A percentile compares a stretch with the other conserved stretches of the same genome.
Evolutionary conservation across 2,113 vertebrate genomes (phyloP).

Genomic region (Lamprologus speciosus): DNA sequence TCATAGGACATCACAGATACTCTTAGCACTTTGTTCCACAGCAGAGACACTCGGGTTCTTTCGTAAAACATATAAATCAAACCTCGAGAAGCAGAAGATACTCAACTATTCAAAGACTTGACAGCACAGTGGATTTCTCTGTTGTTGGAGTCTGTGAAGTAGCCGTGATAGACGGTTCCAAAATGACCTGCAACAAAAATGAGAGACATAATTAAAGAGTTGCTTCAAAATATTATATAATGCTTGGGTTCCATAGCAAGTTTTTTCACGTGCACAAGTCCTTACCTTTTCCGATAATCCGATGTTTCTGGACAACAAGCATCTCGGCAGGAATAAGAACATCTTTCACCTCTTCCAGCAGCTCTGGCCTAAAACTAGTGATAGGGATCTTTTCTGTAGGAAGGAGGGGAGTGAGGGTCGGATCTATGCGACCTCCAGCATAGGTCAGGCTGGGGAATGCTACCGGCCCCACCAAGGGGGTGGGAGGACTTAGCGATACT

Average conservation of each 20-base stretch:
- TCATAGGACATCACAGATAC: not conserved
- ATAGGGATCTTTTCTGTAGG: constrained; percentile 75
- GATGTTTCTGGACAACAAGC: constrained; percentile 79
- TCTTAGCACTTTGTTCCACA: not conserved
- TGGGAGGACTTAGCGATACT: constrained; percentile 31
- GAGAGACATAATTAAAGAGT: not conserved
- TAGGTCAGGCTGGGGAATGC: constrained; percentile 43
- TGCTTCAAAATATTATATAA: not conserved
- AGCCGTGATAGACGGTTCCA: constrained; percentile 91
- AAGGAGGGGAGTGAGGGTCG: constrained; percentile 75
- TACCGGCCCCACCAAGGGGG: not conserved
- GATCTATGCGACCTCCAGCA: constrained; percentile 45
- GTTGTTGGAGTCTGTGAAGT: constrained; percentile 75
- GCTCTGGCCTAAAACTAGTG: constrained; percentile 73
- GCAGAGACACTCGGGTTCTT: not conserved
- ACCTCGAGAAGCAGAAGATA: not conserved
- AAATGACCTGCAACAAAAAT: constrained; percentile 80
- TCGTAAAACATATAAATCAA: not conserved
- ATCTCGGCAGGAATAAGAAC: constrained; percentile 84
- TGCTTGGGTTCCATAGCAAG: not conserved
- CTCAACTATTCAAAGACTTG: constrained; percentile 92
- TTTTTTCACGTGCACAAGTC: not conserved
- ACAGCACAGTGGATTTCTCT: constrained; percentile 85
- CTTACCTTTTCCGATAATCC: constrained; percentile 89
- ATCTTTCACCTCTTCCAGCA: constrained; percentile 93